phyloP scores from a whole-genome alignment of 2,888 invertebrate species.

The Ceramica pisi region DNA sequence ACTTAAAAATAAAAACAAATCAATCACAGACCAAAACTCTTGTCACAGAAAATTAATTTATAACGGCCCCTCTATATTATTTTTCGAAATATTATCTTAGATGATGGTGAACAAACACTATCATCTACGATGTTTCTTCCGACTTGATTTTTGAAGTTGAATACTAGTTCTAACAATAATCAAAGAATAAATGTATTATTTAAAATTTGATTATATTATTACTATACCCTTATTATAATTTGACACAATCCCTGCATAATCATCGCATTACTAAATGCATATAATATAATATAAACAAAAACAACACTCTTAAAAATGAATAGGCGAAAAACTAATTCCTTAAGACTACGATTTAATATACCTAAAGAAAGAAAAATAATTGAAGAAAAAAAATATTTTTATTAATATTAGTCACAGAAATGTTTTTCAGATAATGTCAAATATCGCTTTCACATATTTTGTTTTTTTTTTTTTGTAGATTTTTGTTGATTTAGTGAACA shows the following conservation, averaged over 20 bases:
- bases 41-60: not conserved
- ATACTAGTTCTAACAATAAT: not conserved
- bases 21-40: not conserved
- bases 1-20: not conserved
- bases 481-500: not conserved
- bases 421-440: not conserved
- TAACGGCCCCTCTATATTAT: not conserved
- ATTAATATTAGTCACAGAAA: no score
- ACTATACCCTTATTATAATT: conserved; percentile 16
- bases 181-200: conserved; percentile 1
- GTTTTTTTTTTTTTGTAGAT: conserved; percentile 14
- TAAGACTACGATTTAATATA: conserved; percentile 1
- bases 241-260: conserved; percentile 33
- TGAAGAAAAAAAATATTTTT: not conserved
- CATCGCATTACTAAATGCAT: not conserved
- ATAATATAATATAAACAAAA: not conserved
- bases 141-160: not conserved
- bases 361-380: not conserved
- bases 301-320: not conserved
- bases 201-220: not conserved
- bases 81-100: not conserved
- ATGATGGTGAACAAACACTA: no score
- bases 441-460: conserved; percentile 7
- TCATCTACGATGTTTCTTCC: no score
- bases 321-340: conserved; percentile 7